A percentile compares a stretch with the other conserved stretches of the same genome.
phyloP scores from a whole-genome alignment of 2,888 invertebrate species.

The Drosophila lutescens region DNA sequence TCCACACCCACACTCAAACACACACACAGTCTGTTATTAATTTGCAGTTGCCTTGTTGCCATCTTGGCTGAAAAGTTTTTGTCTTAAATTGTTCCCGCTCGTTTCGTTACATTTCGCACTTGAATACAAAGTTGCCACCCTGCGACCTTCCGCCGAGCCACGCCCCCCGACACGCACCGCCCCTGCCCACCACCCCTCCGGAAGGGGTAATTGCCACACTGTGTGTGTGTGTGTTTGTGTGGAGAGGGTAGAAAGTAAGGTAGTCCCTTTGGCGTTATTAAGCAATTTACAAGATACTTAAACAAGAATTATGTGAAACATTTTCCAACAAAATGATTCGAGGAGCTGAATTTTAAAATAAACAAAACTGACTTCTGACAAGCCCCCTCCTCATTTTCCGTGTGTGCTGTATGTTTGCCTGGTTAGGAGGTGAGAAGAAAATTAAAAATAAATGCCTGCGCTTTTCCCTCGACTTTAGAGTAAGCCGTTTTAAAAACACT shows the following conservation, averaged over 20 bases:
- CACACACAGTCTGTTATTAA: conserved; percentile 55
- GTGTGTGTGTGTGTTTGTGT: conserved; percentile 9
- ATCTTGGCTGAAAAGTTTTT: conserved; percentile 53
- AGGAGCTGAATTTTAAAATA: conserved; percentile 78
- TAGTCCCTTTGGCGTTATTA: conserved; percentile 81
- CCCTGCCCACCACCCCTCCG: neutral
- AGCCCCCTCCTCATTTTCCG: conserved; percentile 13
- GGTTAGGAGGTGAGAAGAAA: conserved; percentile 11
- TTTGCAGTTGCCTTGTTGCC: conserved; percentile 59
- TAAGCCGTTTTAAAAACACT: conserved; percentile 9
- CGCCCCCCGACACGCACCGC: conserved; percentile 15
- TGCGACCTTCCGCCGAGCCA: neutral
- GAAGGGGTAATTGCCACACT: conserved; percentile 60
- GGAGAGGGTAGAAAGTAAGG: conserved; percentile 5
- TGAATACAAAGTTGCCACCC: conserved; percentile 71
- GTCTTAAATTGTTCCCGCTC: conserved; percentile 71
- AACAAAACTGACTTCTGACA: conserved; percentile 77
- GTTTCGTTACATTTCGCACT: conserved; percentile 67
- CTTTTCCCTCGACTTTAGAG: neutral
- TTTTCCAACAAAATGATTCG: conserved; percentile 81
- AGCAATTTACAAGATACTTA: conserved; percentile 84
- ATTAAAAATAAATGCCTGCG: conserved; percentile 27
- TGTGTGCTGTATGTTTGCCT: conserved; percentile 16
- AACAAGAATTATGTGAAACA: conserved; percentile 83
- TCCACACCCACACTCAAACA: neutral